Evolutionary conservation across 1,140 invertebrate genomes (phyloP), one percentile per base, ranked within the genome.

Genomic region (Zeugodacus cucurbitae): DNA sequence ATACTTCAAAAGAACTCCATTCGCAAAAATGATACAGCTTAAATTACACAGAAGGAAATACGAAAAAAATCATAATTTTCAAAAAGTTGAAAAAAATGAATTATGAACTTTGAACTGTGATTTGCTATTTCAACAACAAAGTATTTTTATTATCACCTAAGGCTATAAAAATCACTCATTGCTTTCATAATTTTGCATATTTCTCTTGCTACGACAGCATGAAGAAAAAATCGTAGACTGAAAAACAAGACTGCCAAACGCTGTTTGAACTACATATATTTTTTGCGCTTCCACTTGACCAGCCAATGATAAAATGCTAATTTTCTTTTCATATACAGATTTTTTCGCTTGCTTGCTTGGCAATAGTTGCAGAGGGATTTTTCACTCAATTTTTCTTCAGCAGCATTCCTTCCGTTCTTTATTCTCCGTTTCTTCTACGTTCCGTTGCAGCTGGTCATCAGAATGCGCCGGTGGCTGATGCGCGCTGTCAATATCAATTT

Each of bases 251-350:
- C 62, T 0, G 10, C 26, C 11, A 34, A 67, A 64, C 3, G 34
- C 8, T 34, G 5, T 74, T 74, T n/a, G 37, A 22, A 22, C 67
- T 44, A n/a, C n/a, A 62, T 62, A 29, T 34, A 14, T 32, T 70
- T 70, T 70, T 70, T 6, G 3, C 10, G 14, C 44, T 82, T 54
- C 41, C 74, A 82, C 37, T 82, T 54, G 74, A 82, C 22, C 74
- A 82, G 74, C 74, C 74, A 82, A 82, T 82, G 41, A 26, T 20
- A 48, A 82, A 82, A 82, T 82, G 74, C 41, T 82, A 48, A 82
- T 82, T 54, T 82, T 82, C 74, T 82, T 82, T 82, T 41, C 41
- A 48, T 17, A 82, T 82, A 29, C 41, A 48, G 41, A 54, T 48
- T 82, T 48, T 82, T 54, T 37, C 17, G 48, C 34, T 34, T 74